Evolutionary conservation across 2,113 vertebrate species (phyloP).

Genomic region (Oncorhynchus masou): DNA sequence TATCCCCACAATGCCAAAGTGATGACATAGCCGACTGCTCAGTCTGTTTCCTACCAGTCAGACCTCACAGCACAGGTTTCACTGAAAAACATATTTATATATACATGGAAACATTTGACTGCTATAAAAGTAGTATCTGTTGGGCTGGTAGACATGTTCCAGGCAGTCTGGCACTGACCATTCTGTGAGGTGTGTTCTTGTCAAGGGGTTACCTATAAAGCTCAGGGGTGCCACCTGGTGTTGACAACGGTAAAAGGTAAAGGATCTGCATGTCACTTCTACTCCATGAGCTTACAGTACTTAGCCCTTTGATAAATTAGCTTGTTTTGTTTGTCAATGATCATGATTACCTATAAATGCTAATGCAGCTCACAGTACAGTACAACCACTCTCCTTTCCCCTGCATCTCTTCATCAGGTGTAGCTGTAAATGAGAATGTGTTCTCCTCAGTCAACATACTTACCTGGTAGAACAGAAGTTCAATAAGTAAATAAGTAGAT

Average conservation of each 20-base stretch:
- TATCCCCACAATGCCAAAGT: background rate
- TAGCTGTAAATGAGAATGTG: too few relatives aligned
- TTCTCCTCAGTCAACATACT: too few relatives aligned
- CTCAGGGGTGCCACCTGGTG: slow-evolving; percentile 75
- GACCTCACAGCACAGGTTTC: background rate
- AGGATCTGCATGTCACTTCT: background rate
- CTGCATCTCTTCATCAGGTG: too few relatives aligned
- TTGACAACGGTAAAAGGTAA: slow-evolving; percentile 48
- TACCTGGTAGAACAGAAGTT: too few relatives aligned
- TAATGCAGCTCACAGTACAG: too few relatives aligned
- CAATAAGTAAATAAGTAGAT: too few relatives aligned
- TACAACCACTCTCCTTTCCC: too few relatives aligned
- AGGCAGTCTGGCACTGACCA: background rate
- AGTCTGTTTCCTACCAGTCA: background rate
- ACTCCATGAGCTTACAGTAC: background rate
- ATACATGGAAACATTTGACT: background rate
- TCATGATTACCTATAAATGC: too few relatives aligned
- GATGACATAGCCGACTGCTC: background rate
- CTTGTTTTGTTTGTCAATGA: too few relatives aligned
- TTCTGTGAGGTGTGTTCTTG: background rate
- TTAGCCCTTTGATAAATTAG: too few relatives aligned
- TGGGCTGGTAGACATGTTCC: background rate
- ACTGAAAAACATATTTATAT: background rate
- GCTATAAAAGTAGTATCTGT: background rate
- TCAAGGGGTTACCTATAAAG: slow-evolving; percentile 54